A percentile compares a stretch with the other conserved stretches of the same genome.
phyloP scores from a whole-genome alignment of 2,888 invertebrate genomes.

The Micoletzkya japonica region DNA sequence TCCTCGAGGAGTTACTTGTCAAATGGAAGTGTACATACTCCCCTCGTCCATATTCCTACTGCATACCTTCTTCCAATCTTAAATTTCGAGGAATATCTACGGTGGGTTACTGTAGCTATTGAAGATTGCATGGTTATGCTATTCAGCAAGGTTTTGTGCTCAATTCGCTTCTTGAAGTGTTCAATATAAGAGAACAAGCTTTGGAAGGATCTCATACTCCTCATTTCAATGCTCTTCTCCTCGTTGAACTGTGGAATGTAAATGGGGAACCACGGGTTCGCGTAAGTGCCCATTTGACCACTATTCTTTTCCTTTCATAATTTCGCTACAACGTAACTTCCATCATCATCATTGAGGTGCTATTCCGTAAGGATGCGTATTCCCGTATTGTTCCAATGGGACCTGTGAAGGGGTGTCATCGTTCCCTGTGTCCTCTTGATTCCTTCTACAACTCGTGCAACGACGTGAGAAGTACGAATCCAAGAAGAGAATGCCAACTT shows the following conservation, averaged over 20 bases:
- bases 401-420: not conserved
- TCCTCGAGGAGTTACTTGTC: conserved; percentile 14
- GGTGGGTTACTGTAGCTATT: not conserved
- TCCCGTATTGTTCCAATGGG: not conserved
- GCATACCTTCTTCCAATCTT: too few relatives aligned
- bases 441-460: not conserved
- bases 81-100: conserved; percentile 18
- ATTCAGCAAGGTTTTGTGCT: conserved; percentile 25
- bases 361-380: too few relatives aligned
- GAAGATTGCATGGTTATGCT: not conserved
- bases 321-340: too few relatives aligned
- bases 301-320: too few relatives aligned
- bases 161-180: conserved; percentile 2
- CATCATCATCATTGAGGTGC: too few relatives aligned
- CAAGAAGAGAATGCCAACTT: too few relatives aligned
- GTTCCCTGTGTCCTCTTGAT: not conserved
- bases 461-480: too few relatives aligned
- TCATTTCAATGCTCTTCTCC: conserved; percentile 13
- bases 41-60: too few relatives aligned
- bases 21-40: conserved; percentile 24
- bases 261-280: conserved; percentile 3
- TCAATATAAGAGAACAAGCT: not conserved
- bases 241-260: conserved; percentile 19
- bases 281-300: too few relatives aligned
- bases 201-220: not conserved